phyloP scores from a whole-genome alignment of 2,113 vertebrate species.

The Cyprinodon brontotheroides region DNA sequence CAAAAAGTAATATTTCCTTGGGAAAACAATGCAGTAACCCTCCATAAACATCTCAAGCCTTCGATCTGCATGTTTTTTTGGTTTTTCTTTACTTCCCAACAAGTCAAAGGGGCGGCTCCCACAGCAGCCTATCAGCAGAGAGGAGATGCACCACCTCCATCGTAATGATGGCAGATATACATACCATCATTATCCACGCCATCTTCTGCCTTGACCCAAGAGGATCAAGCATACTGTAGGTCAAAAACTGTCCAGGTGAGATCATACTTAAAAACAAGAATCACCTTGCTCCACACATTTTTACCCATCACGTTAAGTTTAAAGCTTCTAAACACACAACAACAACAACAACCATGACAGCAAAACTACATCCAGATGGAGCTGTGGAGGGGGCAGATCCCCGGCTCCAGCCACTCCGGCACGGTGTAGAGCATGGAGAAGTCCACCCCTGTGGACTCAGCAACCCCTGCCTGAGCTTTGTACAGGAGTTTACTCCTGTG shows the following conservation, averaged over 20 bases:
- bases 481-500: too few species aligned
- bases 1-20: conserved; percentile 4
- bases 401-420: conserved; percentile 44
- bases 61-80: conserved; percentile 11
- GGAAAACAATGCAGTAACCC: not conserved
- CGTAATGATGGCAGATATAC: not conserved
- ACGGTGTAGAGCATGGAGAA: conserved; percentile 5
- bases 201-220: not conserved
- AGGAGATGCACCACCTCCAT: not conserved
- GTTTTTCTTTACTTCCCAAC: conserved; percentile 30
- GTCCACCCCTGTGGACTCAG: conserved; percentile 15
- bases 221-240: not conserved
- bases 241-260: not conserved
- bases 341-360: conserved; percentile 20
- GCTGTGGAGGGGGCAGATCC: conserved; percentile 43
- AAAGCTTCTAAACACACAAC: conserved; percentile 9
- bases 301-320: conserved; percentile 39
- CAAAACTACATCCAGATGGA: conserved; percentile 77
- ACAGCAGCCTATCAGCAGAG: conserved; percentile 59
- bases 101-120: conserved; percentile 56
- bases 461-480: not conserved
- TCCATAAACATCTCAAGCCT: conserved; percentile 2
- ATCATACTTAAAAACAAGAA: not conserved
- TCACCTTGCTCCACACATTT: not conserved
- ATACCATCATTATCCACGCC: not conserved